Base-by-base conservation (phyloP, 2,888 invertebrate genomes). In the Lypha dubia region DNA sequence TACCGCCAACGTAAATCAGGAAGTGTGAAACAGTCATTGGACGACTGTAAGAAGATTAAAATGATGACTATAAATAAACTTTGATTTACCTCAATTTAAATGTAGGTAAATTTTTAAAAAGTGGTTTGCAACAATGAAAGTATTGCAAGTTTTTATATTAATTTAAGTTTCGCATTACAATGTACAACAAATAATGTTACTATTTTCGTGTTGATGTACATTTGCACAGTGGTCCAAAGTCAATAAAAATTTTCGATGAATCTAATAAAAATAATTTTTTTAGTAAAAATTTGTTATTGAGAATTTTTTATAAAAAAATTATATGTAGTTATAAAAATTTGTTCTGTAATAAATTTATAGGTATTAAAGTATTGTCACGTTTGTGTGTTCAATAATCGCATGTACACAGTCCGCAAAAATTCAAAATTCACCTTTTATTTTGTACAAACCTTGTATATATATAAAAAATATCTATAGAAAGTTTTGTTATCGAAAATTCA, bases 11-110 rank as follows among this genome's bases (percentile, higher is more conserved):
- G 11, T 28, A 13, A 17, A 65, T 32, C 15, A 75, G 75, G 75
- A 75, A 75, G 75, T 41, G 56, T 46, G 32, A 63, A 75, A 17
- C 20, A 56, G 0, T 28, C 20, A 63, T 35, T 65, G 53, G 53
- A 51, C 44, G 53, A n/a, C n/a, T 11, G 53, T 35, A 22, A 17
- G 8, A 56, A 56, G 6, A 28, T 17, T 24, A 24, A 62, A 51
- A 62, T 44, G 28, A 44, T 17, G 17, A n/a, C 13, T 15, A 53
- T 24, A 20, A 38, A n/a, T 13, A 15, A 17, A 38, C 9, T n/a
- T 35, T 17, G 5, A 13, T 58, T 58, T 70, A 41, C 53, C 53
- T 8, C 35, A 51, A 49, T 67, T 60, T 32, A 58, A 58, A 32
- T 32, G 28, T 20, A 17, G 24, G 2, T 51, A n/a, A 15, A 24